A percentile compares a stretch with the other conserved stretches of the same genome.
Evolutionary conservation across 1,140 invertebrate species (phyloP).

Genomic region (Leucophenga varia): DNA sequence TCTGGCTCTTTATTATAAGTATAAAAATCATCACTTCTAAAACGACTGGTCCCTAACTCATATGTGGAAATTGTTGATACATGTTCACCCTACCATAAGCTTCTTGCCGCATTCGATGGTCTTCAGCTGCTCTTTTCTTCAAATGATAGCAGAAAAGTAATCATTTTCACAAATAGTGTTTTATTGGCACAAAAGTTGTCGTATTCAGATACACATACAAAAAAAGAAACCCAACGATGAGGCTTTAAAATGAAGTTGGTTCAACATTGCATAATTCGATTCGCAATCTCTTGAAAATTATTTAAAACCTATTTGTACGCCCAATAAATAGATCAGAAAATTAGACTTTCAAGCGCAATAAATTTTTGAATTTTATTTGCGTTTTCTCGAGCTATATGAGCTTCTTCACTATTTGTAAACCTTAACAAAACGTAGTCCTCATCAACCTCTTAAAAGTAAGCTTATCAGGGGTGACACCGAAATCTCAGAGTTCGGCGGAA

Average conservation of each 20-base stretch:
- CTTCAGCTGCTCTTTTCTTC: not conserved
- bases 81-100: not conserved
- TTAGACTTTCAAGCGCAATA: no score
- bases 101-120: not conserved
- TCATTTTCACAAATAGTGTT: not conserved
- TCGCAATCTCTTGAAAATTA: not conserved
- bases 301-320: not conserved
- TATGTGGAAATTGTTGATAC: not conserved
- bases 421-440: no score
- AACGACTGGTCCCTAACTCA: not conserved
- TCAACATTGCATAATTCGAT: not conserved
- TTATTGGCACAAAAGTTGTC: not conserved
- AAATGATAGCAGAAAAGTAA: not conserved
- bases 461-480: no score
- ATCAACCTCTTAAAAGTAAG: no score
- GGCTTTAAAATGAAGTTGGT: not conserved
- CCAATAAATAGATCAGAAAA: no score
- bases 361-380: no score
- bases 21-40: not conserved
- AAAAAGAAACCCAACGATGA: constrained; percentile 27
- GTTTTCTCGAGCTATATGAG: no score
- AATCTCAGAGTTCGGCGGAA: no score
- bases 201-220: not conserved
- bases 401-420: no score
- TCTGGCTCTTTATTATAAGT: not conserved